Conservation (phyloP, 2,797 vertebrate species). For the Florisuga fusca region DNA sequence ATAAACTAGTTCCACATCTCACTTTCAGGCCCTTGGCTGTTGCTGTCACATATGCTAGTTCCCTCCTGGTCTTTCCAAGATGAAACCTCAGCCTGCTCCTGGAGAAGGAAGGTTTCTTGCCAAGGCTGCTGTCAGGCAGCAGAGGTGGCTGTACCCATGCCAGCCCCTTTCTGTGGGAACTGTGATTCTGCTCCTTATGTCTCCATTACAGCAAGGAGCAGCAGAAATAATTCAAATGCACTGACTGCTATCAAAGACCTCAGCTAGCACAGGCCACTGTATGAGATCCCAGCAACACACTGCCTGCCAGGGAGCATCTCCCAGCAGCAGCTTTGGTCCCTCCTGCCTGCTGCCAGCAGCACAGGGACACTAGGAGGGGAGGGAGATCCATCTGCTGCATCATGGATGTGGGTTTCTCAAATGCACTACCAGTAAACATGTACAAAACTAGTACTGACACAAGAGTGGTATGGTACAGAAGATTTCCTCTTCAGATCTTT, state of each 20-base stretch:
- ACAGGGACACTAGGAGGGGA: accelerated
- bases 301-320: accelerated
- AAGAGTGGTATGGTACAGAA: not conserved
- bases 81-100: accelerated
- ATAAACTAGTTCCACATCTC: not conserved
- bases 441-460: not conserved
- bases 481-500: not conserved
- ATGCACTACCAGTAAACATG: accelerated
- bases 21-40: not conserved
- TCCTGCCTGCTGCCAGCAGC: too few species aligned
- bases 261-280: accelerated
- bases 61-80: not conserved
- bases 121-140: accelerated
- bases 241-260: not conserved
- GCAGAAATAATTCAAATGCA: not conserved
- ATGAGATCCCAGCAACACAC: not conserved
- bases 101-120: not conserved
- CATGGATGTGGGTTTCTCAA: accelerated
- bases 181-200: not conserved
- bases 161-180: not conserved
- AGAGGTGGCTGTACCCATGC: accelerated
- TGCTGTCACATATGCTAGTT: accelerated
- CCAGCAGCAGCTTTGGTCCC: not conserved
- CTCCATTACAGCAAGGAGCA: accelerated
- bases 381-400: accelerated